Conservation (phyloP, 2,797 vertebrate genomes). For the Notolepis coatsorum region DNA sequence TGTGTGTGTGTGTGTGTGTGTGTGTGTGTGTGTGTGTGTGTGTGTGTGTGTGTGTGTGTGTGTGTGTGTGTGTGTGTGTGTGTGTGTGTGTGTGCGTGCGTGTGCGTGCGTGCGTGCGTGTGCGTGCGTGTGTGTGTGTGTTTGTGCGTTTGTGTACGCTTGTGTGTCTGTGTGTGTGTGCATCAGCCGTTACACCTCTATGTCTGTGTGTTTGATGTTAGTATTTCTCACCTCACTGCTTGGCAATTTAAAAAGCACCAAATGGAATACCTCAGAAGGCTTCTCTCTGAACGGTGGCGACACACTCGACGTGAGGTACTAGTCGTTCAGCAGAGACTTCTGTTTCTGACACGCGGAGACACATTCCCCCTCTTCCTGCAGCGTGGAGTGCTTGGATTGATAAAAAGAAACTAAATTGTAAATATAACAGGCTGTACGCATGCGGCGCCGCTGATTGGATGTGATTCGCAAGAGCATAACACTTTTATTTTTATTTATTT, state of each 20-base stretch:
- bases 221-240: constrained; percentile 74
- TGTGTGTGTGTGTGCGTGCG: constrained; percentile 41
- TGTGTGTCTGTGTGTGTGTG: background rate
- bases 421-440: constrained; percentile 46
- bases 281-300: constrained; percentile 70
- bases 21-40: background rate
- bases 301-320: constrained; percentile 74
- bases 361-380: constrained; percentile 67
- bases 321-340: constrained; percentile 68
- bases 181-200: background rate
- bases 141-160: constrained; percentile 49
- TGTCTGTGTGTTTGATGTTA: constrained; percentile 64
- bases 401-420: constrained; percentile 46
- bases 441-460: constrained; percentile 36
- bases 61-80: background rate
- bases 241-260: constrained; percentile 73
- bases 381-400: constrained; percentile 58
- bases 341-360: constrained; percentile 61
- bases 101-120: background rate
- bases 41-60: background rate
- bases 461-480: too few species aligned
- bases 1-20: too few species aligned
- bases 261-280: constrained; percentile 75
- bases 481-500: too few species aligned
- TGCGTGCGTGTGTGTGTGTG: constrained; percentile 49